phyloP scores from a whole-genome alignment of 2,888 invertebrate species.

The Panorpa germanica region DNA sequence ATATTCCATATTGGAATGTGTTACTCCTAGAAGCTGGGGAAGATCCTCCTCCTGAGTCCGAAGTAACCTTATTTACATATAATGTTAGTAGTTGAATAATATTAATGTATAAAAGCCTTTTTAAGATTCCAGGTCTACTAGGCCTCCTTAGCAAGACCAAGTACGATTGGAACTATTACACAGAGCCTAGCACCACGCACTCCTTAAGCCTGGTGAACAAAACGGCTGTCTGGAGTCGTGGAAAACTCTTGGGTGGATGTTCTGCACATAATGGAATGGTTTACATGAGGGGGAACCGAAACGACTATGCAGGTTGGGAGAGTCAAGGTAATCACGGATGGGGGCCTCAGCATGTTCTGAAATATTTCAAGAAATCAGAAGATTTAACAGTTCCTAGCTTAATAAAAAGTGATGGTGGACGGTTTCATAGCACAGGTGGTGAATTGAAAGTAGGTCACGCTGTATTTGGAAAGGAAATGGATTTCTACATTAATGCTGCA shows the following conservation, averaged over 20 bases:
- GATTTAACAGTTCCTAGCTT: too few species aligned
- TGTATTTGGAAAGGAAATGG: conserved; percentile 17
- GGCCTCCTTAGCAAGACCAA: conserved; percentile 14
- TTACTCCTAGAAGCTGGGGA: too few species aligned
- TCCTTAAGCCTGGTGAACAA: conserved; percentile 17
- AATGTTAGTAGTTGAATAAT: too few species aligned
- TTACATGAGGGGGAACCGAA: conserved; percentile 32
- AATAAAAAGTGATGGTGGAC: too few species aligned
- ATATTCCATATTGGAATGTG: too few species aligned
- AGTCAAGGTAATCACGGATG: conserved; percentile 30
- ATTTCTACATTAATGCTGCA: conserved; percentile 25
- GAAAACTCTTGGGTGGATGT: conserved; percentile 41
- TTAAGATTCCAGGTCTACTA: conserved; percentile 16
- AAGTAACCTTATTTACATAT: too few species aligned
- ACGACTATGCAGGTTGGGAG: conserved; percentile 35
- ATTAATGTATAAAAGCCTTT: too few species aligned
- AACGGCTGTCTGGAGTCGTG: conserved; percentile 34
- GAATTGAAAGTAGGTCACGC: conserved; percentile 23
- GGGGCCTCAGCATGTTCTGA: conserved; percentile 29
- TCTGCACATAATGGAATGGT: conserved; percentile 41
- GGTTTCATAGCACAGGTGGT: conserved; percentile 24
- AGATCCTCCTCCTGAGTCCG: too few species aligned
- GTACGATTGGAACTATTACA: conserved; percentile 18
- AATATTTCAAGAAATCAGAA: conserved; percentile 31
- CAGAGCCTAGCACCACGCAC: conserved; percentile 15